A percentile compares a stretch with the other conserved stretches of the same genome.
Conservation (phyloP, 2,888 invertebrate species). For the Calliscelio sp. region DNA sequence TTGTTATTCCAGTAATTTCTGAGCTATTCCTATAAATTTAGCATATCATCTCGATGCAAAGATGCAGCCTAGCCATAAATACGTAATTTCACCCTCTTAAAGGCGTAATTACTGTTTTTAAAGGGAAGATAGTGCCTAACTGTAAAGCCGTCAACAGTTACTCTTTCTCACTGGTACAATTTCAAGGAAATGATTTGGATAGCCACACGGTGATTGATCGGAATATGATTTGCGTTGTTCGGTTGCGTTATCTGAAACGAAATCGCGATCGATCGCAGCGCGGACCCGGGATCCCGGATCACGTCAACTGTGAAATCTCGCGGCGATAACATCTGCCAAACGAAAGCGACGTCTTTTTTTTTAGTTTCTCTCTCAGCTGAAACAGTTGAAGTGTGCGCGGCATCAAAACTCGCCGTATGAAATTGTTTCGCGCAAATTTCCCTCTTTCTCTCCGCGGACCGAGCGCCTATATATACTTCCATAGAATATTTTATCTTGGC, state of each 20-base stretch:
- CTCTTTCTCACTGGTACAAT: constrained; percentile 47
- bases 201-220: constrained; percentile 19
- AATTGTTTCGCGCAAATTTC: constrained; percentile 64
- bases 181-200: constrained; percentile 51
- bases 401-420: constrained; percentile 33
- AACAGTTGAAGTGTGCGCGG: no score
- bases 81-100: constrained; percentile 58
- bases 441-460: constrained; percentile 33
- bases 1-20: neutral
- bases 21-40: constrained; percentile 12
- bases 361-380: no score
- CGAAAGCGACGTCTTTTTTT: constrained; percentile 34
- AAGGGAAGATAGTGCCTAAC: constrained; percentile 52
- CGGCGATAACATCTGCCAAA: constrained; percentile 25
- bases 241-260: constrained; percentile 6
- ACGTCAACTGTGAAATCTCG: constrained; percentile 36
- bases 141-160: constrained; percentile 60
- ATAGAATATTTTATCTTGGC: constrained; percentile 72
- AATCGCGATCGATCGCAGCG: constrained; percentile 26
- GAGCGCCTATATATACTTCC: constrained; percentile 58
- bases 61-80: constrained; percentile 34
- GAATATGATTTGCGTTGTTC: constrained; percentile 40
- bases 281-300: constrained; percentile 24
- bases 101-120: constrained; percentile 55
- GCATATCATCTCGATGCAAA: constrained; percentile 1